Evolutionary conservation across 2,888 invertebrate species (phyloP).

Genomic region (Scaptomyza polygonia): DNA sequence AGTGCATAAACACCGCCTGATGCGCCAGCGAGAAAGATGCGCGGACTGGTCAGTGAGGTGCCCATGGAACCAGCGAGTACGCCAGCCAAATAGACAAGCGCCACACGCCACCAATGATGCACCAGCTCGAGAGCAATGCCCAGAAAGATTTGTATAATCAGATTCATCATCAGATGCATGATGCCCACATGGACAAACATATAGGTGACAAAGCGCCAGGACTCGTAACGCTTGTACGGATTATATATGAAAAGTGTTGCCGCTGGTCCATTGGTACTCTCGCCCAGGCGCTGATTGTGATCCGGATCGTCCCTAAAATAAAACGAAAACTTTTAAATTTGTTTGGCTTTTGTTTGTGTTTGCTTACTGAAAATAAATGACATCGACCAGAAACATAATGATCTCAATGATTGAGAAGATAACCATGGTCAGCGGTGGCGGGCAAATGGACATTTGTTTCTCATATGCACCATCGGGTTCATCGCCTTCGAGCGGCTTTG

Average conservation of each 20-base stretch:
- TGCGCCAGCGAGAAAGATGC: conserved; percentile 94
- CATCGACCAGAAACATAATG: conserved; percentile 86
- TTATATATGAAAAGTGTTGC: conserved; percentile 94
- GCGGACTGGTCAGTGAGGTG: conserved; percentile 91
- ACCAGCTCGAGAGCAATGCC: conserved; percentile 98
- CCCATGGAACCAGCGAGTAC: conserved; percentile 93
- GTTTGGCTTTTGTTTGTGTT: no score
- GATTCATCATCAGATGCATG: conserved; percentile 95
- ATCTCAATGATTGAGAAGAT: conserved; percentile 95
- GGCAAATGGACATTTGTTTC: conserved; percentile 96
- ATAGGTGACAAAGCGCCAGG: conserved; percentile 97
- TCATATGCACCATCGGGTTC: conserved; percentile 91
- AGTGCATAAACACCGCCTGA: conserved; percentile 98
- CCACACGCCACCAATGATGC: conserved; percentile 96
- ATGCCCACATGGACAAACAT: conserved; percentile 98
- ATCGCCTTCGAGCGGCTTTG: conserved; percentile 82
- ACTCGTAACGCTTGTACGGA: conserved; percentile 92
- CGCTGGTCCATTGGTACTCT: conserved; percentile 89
- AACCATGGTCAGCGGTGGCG: conserved; percentile 96
- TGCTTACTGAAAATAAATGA: conserved; percentile 83
- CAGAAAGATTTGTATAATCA: conserved; percentile 95
- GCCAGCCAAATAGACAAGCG: conserved; percentile 92
- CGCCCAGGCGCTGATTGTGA: conserved; percentile 81
- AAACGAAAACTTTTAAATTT: no score
- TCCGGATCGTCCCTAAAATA: conserved; percentile 82